A percentile compares a stretch with the other conserved stretches of the same genome.
These are phyloP conservation scores for Acanthurus lineatus DNA, from an alignment of 2,797 vertebrate species.

Conservation along the genomic window DNA sequence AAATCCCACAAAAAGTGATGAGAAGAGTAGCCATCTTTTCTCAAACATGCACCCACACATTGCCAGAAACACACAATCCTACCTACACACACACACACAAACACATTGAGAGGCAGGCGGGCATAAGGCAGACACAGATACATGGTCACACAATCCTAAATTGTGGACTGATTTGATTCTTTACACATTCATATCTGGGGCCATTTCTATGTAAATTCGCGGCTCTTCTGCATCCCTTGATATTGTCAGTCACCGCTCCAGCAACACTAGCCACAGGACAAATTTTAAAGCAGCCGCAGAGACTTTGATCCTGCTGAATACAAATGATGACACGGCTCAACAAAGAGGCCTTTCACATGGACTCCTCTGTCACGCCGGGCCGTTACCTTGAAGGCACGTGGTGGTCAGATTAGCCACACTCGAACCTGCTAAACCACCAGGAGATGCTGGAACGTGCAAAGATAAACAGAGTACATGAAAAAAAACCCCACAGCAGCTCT, in stretches of 20 bases:
- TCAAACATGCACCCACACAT: not conserved
- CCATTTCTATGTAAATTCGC: slow-evolving; percentile 75
- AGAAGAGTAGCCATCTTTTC: slow-evolving; percentile 6
- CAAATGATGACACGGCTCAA: slow-evolving; percentile 70
- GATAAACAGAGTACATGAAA: not conserved
- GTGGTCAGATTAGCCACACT: slow-evolving; percentile 58
- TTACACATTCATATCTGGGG: slow-evolving; percentile 50
- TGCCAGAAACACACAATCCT: no score
- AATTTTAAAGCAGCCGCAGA: slow-evolving; percentile 51
- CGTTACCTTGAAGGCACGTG: slow-evolving; percentile 45
- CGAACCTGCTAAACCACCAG: slow-evolving; percentile 32
- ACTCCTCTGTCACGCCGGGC: slow-evolving; percentile 36
- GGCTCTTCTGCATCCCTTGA: slow-evolving; percentile 59
- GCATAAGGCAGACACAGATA: not conserved
- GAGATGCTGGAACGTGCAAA: slow-evolving; percentile 23
- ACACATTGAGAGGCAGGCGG: not conserved
- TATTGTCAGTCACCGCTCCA: slow-evolving; percentile 62
- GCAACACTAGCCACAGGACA: slow-evolving; percentile 56
- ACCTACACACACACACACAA: not conserved
- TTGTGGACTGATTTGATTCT: slow-evolving; percentile 49
- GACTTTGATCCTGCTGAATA: slow-evolving; percentile 75
- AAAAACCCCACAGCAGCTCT: not conserved
- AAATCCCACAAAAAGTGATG: not conserved
- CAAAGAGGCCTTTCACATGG: slow-evolving; percentile 62
- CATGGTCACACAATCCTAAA: slow-evolving; percentile 40